These are phyloP conservation scores for Drosophila monieri DNA, from an alignment of 2,888 invertebrate genomes.

Conservation along the genomic window DNA sequence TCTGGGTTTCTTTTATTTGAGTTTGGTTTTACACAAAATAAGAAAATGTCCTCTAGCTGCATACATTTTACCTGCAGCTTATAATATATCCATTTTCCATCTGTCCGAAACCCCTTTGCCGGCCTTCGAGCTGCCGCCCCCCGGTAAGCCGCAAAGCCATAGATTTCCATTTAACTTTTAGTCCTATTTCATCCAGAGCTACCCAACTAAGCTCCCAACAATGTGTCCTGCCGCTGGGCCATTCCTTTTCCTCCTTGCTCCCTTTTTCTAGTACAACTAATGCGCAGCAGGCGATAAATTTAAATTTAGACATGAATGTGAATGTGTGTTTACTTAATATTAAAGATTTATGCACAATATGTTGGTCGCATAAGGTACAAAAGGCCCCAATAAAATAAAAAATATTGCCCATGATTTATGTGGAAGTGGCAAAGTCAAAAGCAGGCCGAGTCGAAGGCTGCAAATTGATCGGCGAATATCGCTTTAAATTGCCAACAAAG, in stretches of 20 bases:
- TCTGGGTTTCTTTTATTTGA: constrained; percentile 25
- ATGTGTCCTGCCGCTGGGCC: constrained; percentile 18
- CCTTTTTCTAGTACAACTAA: constrained; percentile 49
- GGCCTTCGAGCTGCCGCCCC: constrained; percentile 11
- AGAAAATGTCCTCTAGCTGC: constrained; percentile 21
- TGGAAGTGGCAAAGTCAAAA: constrained; percentile 6
- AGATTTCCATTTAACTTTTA: constrained; percentile 74
- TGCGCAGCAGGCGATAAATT: constrained; percentile 70
- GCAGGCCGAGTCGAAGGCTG: constrained; percentile 12
- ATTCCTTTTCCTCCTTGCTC: constrained; percentile 4
- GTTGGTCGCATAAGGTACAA: constrained; percentile 53
- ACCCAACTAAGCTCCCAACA: constrained; percentile 39
- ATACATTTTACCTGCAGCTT: constrained; percentile 41
- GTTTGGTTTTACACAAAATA: constrained; percentile 26
- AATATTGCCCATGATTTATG: constrained; percentile 70
- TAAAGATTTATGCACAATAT: constrained; percentile 74
- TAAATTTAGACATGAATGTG: constrained; percentile 70
- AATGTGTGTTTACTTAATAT: constrained; percentile 74
- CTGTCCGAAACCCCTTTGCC: constrained; percentile 21
- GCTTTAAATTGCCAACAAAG: constrained; percentile 30
- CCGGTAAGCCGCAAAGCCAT: constrained; percentile 68
- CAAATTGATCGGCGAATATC: constrained; percentile 27
- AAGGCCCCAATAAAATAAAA: constrained; percentile 67
- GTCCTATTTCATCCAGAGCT: constrained; percentile 56
- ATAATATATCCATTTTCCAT: constrained; percentile 34